Evolutionary conservation across 2,113 vertebrate genomes (phyloP).

Genomic region (Erythrocercus mccallii): DNA sequence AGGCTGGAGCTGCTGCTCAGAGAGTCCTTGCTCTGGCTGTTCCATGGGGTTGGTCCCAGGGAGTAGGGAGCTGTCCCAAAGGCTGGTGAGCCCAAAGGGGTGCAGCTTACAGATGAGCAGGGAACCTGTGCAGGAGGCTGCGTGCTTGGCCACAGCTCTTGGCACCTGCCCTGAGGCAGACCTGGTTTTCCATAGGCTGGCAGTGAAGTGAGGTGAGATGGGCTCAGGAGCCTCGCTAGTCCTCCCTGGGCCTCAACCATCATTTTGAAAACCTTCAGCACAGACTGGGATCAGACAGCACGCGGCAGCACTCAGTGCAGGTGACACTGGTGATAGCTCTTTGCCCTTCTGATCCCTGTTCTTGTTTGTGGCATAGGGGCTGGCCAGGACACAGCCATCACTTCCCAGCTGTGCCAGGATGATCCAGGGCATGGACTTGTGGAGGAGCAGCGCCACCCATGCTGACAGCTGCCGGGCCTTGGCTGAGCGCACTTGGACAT

Average conservation of each 20-base stretch:
- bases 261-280: neutral
- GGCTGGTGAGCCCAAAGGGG: neutral
- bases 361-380: rapidly evolving
- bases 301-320: rapidly evolving
- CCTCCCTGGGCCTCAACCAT: rapidly evolving
- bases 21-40: neutral
- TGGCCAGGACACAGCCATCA: neutral
- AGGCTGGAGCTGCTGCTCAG: neutral
- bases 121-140: neutral
- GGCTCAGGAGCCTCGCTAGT: neutral
- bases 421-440: rapidly evolving
- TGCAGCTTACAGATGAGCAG: neutral
- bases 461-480: neutral
- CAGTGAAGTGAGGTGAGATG: rapidly evolving
- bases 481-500: rapidly evolving
- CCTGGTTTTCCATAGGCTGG: neutral
- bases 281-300: neutral
- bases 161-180: neutral
- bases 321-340: rapidly evolving
- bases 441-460: rapidly evolving
- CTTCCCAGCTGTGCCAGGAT: neutral
- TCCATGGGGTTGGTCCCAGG: neutral
- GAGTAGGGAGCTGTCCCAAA: neutral
- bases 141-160: rapidly evolving
- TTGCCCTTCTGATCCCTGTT: neutral